Evolutionary conservation across 2,888 invertebrate species (phyloP).

Genomic region (Apotomis turbidana): DNA sequence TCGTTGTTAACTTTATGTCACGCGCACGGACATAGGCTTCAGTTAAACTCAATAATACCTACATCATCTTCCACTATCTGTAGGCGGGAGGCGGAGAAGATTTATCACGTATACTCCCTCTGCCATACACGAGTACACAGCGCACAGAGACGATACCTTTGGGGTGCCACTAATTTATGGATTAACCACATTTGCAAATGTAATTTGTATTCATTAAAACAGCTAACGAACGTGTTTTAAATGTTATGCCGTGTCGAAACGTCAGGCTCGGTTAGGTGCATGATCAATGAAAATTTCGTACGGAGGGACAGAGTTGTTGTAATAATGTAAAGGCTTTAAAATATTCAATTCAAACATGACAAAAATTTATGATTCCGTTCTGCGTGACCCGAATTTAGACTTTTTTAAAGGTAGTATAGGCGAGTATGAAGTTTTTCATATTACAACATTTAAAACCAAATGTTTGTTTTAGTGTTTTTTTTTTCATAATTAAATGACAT

Average conservation of each 20-base stretch:
- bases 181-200: slow-evolving; percentile 82
- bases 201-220: slow-evolving; percentile 82
- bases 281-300: slow-evolving; percentile 29
- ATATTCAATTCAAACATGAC: background rate
- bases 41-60: slow-evolving; percentile 30
- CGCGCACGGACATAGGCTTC: background rate
- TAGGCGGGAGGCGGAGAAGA: slow-evolving; percentile 46
- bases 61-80: slow-evolving; percentile 34
- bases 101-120: slow-evolving; percentile 42
- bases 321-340: slow-evolving; percentile 12
- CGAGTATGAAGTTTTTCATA: no score
- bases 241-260: slow-evolving; percentile 32
- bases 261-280: slow-evolving; percentile 23
- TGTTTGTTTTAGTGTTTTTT: no score
- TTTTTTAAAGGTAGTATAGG: no score
- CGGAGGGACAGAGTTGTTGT: slow-evolving; percentile 11
- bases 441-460: no score
- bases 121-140: slow-evolving; percentile 23
- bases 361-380: background rate
- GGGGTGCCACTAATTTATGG: slow-evolving; percentile 75
- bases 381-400: no score
- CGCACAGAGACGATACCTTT: slow-evolving; percentile 40
- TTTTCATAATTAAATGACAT: no score
- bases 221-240: slow-evolving; percentile 57
- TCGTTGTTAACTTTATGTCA: background rate